Evolutionary conservation across 2,888 invertebrate species (phyloP).

Genomic region (Sphecodes monilicornis): DNA sequence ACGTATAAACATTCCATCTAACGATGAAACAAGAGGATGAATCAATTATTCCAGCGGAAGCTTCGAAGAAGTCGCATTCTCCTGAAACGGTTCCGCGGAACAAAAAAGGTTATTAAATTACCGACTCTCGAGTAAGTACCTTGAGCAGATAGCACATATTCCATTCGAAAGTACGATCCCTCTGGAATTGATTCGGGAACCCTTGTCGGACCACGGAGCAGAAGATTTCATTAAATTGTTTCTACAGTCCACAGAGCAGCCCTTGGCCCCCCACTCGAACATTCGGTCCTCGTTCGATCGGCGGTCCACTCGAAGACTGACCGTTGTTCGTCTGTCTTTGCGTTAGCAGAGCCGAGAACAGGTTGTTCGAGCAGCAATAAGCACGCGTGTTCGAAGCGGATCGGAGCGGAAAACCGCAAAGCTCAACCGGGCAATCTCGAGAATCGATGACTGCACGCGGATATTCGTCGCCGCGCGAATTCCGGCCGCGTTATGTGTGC

Average conservation of each 20-base stretch:
- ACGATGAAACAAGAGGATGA: not conserved
- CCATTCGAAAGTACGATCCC: not conserved
- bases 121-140: not conserved
- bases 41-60: not conserved
- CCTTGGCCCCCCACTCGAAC: not conserved
- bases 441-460: conserved; percentile 62
- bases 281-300: not conserved
- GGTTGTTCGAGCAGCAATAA: not conserved
- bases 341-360: not conserved
- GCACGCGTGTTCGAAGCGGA: conserved; percentile 5
- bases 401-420: not conserved
- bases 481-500: conserved; percentile 50
- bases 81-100: not conserved
- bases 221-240: conserved; percentile 18
- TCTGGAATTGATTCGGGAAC: not conserved
- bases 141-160: not conserved
- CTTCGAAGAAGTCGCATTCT: not conserved
- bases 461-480: conserved; percentile 31
- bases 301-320: not conserved
- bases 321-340: not conserved
- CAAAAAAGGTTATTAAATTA: not conserved
- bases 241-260: not conserved
- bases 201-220: not conserved
- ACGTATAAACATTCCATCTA: not conserved
- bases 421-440: conserved; percentile 29